Conservation (phyloP, 2,113 vertebrate species). For the Macaca mulatta region DNA sequence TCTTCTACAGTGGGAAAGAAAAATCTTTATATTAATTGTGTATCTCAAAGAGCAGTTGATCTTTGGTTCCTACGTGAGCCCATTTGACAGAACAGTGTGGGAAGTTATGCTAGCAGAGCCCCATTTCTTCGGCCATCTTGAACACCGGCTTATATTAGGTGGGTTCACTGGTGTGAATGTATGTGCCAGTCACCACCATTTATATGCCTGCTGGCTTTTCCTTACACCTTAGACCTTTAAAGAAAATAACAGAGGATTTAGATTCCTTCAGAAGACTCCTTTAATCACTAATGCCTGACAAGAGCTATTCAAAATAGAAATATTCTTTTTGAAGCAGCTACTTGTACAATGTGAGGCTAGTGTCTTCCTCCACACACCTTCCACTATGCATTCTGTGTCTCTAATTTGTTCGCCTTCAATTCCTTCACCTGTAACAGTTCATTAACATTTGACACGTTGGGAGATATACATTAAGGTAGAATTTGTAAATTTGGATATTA, state of each 20-base stretch:
- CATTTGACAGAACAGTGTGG: accelerated
- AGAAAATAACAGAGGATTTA: not conserved
- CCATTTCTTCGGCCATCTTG: not conserved
- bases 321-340: not conserved
- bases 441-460: not conserved
- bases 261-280: not conserved
- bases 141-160: not conserved
- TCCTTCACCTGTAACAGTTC: not conserved
- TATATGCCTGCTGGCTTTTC: not conserved
- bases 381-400: not conserved
- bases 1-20: not conserved
- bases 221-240: not conserved
- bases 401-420: not conserved
- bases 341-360: not conserved
- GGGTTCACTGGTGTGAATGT: not conserved
- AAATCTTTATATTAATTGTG: not conserved
- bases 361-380: accelerated
- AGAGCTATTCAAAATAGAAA: not conserved
- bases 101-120: accelerated
- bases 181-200: not conserved
- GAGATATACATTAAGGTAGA: not conserved
- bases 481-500: not conserved
- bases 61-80: not conserved
- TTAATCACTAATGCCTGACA: not conserved
- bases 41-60: not conserved